Conservation (phyloP, 2,888 invertebrate species). For the Antheraea yamamai region DNA sequence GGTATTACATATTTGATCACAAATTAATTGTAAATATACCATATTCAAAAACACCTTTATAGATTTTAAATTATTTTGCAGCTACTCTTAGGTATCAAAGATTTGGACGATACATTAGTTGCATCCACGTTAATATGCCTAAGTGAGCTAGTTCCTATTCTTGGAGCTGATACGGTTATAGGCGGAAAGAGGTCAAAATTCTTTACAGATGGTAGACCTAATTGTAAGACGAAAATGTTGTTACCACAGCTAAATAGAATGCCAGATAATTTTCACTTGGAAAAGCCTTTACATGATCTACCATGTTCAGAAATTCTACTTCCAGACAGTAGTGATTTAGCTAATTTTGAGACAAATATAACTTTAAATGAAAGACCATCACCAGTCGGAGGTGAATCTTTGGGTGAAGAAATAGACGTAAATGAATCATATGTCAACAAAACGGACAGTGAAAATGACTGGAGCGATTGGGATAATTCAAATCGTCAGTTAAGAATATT, state of each 20-base stretch:
- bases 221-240: conserved; percentile 56
- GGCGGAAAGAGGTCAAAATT: conserved; percentile 90
- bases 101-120: conserved; percentile 91
- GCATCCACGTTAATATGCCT: conserved; percentile 90
- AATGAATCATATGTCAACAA: conserved; percentile 63
- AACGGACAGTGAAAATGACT: conserved; percentile 85
- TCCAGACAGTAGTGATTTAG: conserved; percentile 45
- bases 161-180: conserved; percentile 92
- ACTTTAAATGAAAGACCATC: conserved; percentile 88
- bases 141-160: conserved; percentile 91
- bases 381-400: conserved; percentile 92
- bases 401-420: conserved; percentile 63
- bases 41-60: not conserved
- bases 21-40: conserved; percentile 13
- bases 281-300: conserved; percentile 58
- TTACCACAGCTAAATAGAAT: conserved; percentile 31
- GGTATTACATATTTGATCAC: conserved; percentile 61
- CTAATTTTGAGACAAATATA: conserved; percentile 60
- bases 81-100: conserved; percentile 93
- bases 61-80: conserved; percentile 56
- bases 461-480: conserved; percentile 91
- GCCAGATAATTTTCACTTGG: conserved; percentile 39
- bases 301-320: conserved; percentile 62
- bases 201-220: conserved; percentile 94
- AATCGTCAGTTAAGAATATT: conserved; percentile 48